Conservation (phyloP, 2,113 vertebrate genomes). For the Phyllostomus hastatus region DNA sequence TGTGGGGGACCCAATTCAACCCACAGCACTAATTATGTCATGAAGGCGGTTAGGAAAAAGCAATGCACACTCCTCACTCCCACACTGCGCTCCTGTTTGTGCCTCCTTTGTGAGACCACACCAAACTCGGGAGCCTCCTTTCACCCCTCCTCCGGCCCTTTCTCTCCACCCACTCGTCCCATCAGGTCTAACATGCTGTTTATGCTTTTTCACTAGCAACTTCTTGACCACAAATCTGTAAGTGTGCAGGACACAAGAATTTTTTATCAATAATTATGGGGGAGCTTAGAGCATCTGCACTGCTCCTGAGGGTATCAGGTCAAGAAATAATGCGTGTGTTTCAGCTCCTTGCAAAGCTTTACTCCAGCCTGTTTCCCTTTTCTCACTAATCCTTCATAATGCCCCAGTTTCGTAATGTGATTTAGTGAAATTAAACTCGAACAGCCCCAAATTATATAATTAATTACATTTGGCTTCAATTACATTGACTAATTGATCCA, state of each 20-base stretch:
- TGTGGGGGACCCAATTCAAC: neutral
- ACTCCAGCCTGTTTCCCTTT: conserved; percentile 38
- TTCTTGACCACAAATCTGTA: neutral
- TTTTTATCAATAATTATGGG: neutral
- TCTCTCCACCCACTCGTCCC: neutral
- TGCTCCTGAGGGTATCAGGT: neutral
- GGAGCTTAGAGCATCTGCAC: neutral
- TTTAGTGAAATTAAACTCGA: conserved; percentile 70
- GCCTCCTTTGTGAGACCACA: neutral
- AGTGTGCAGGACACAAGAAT: neutral
- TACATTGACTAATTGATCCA: conserved; percentile 70
- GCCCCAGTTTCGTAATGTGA: conserved; percentile 65
- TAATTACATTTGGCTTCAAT: conserved; percentile 76
- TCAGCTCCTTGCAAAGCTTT: conserved; percentile 11
- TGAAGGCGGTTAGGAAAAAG: neutral
- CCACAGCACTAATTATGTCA: neutral
- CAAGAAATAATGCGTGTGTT: conserved; percentile 34
- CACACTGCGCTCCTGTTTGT: neutral
- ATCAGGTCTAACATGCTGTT: neutral
- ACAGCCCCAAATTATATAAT: conserved; percentile 73
- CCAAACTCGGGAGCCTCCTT: neutral
- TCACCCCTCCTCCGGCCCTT: neutral
- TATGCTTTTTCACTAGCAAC: neutral
- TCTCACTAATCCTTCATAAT: conserved; percentile 66
- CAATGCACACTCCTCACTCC: neutral